Evolutionary conservation across 2,888 invertebrate species (phyloP).

Genomic region (Vanessa cardui): DNA sequence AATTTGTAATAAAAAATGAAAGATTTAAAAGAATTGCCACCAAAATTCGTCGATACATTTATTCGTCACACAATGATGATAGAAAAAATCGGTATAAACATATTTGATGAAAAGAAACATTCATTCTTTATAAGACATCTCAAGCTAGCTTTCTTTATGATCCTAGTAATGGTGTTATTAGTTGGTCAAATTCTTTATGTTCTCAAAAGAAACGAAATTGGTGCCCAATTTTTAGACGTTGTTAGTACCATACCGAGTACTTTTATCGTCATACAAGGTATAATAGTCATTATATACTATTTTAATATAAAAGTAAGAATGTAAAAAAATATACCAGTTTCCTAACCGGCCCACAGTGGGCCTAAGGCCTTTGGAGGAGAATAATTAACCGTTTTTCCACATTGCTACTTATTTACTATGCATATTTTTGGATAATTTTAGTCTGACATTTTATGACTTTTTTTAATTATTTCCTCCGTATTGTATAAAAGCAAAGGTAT

Average conservation of each 20-base stretch:
- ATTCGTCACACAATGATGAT: slow-evolving; percentile 38
- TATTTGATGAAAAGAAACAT: slow-evolving; percentile 37
- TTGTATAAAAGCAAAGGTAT: too few relatives aligned
- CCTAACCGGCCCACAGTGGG: too few relatives aligned
- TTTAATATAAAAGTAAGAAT: too few relatives aligned
- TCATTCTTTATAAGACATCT: slow-evolving; percentile 25
- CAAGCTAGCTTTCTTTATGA: slow-evolving; percentile 26
- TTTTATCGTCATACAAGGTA: slow-evolving; percentile 42
- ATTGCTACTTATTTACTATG: too few relatives aligned
- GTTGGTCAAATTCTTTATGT: slow-evolving; percentile 39
- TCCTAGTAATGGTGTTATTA: slow-evolving; percentile 31
- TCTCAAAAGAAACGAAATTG: slow-evolving; percentile 34
- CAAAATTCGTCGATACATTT: slow-evolving; percentile 39
- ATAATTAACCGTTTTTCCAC: too few relatives aligned
- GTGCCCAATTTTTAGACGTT: slow-evolving; percentile 42
- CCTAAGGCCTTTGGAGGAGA: too few relatives aligned
- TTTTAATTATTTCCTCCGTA: too few relatives aligned
- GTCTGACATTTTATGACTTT: too few relatives aligned
- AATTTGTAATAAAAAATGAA: slow-evolving; percentile 28
- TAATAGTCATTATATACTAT: not conserved
- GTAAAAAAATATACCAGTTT: too few relatives aligned
- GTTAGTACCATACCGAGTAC: slow-evolving; percentile 40
- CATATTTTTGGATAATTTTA: too few relatives aligned
- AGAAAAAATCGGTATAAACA: slow-evolving; percentile 41
- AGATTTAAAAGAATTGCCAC: slow-evolving; percentile 30